Conservation (phyloP, 2,888 invertebrate species). For the Tanytarsus gracilentus region DNA sequence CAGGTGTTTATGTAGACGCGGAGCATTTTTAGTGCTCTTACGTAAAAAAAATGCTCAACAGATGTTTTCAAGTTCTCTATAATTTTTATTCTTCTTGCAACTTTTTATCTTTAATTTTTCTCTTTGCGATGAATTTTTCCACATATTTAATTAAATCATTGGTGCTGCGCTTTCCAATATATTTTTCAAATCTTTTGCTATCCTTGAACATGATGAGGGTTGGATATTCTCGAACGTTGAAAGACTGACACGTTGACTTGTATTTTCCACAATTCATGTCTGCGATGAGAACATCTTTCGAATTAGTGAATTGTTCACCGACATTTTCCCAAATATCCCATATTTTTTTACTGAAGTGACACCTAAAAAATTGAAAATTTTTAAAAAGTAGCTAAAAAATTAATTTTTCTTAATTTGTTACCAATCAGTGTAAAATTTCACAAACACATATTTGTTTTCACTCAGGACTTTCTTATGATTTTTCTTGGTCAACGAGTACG, state of each 20-base stretch:
- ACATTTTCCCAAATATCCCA: conserved; percentile 13
- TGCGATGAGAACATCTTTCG: neutral
- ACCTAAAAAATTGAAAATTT: neutral
- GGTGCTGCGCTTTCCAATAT: neutral
- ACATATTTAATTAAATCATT: neutral
- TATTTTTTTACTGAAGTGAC: conserved; percentile 1
- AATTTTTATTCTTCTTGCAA: no score
- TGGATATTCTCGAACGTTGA: conserved; percentile 2
- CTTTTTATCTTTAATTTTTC: conserved; percentile 5
- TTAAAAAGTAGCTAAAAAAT: neutral
- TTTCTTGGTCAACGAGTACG: neutral
- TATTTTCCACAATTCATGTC: conserved; percentile 14
- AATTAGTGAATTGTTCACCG: neutral
- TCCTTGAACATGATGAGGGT: neutral
- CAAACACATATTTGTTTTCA: conserved; percentile 8
- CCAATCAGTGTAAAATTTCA: conserved; percentile 17
- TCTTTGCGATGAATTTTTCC: neutral
- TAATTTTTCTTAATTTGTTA: neutral
- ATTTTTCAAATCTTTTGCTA: conserved; percentile 1
- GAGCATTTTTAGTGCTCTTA: no score
- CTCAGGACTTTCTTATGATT: neutral
- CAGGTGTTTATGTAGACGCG: no score
- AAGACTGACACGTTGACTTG: neutral
- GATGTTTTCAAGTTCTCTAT: no score
- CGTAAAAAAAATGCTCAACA: no score